Conservation (phyloP, 1,140 invertebrate genomes). For the Bombus difficillimus region DNA sequence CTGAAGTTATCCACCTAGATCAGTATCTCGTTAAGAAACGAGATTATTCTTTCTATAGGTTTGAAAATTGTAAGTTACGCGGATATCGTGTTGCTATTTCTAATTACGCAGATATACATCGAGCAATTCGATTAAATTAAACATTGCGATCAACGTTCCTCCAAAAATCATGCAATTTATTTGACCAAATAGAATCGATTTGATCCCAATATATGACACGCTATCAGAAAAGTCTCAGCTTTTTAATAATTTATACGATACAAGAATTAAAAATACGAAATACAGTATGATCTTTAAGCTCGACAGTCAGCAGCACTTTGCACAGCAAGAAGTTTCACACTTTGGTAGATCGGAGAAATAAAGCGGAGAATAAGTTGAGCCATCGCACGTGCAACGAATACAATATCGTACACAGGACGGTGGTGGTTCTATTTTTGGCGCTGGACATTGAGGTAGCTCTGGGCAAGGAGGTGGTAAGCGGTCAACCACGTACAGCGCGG, state of each 20-base stretch:
- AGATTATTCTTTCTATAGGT: background rate
- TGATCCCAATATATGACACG: fast-evolving
- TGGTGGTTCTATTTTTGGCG: slow-evolving; percentile 56
- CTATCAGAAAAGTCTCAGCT: background rate
- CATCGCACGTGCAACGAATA: slow-evolving; percentile 53
- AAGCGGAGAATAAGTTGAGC: slow-evolving; percentile 58
- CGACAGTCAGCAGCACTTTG: slow-evolving; percentile 3
- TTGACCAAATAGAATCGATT: background rate
- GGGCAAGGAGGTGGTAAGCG: slow-evolving; percentile 45
- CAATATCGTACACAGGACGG: slow-evolving; percentile 63
- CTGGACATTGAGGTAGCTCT: slow-evolving; percentile 2
- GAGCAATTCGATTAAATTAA: background rate
- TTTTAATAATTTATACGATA: background rate
- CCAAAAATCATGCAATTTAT: background rate
- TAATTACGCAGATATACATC: background rate
- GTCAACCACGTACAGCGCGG: slow-evolving; percentile 62
- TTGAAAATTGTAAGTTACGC: too few species aligned
- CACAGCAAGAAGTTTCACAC: background rate
- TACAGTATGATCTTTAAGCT: background rate
- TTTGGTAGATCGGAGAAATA: slow-evolving; percentile 47
- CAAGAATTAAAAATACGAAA: background rate
- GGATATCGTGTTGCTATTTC: too few species aligned
- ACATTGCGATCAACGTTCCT: background rate
- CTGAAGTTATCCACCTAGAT: background rate
- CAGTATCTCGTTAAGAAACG: background rate